Conservation (phyloP, 2,888 invertebrate genomes). For the Eretmocerus hayati region DNA sequence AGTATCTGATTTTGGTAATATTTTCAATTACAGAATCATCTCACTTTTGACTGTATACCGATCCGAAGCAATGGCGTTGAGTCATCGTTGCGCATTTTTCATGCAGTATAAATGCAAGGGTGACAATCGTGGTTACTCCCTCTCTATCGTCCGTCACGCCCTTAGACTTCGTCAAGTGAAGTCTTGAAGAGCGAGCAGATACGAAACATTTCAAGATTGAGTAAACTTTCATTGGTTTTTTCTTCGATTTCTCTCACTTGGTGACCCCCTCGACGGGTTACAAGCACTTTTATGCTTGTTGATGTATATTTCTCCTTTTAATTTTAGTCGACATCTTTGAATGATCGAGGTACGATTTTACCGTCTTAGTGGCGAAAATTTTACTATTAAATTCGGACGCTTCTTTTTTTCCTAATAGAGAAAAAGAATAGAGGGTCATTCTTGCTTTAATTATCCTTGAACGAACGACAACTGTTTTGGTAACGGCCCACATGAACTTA, state of each 20-base stretch:
- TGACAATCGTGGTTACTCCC: slow-evolving; percentile 14
- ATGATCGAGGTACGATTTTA: slow-evolving; percentile 6
- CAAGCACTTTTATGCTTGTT: slow-evolving; percentile 32
- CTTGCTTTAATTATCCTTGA: too few relatives aligned
- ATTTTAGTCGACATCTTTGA: slow-evolving; percentile 12
- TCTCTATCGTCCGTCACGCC: slow-evolving; percentile 19
- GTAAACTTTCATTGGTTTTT: neutral
- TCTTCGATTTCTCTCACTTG: slow-evolving; percentile 10
- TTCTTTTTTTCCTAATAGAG: slow-evolving; percentile 1
- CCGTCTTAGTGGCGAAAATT: slow-evolving; percentile 1
- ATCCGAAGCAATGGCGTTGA: slow-evolving; percentile 5
- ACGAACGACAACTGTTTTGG: too few relatives aligned
- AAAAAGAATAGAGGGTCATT: slow-evolving; percentile 7
- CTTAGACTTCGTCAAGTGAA: slow-evolving; percentile 13
- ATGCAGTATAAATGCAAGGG: slow-evolving; percentile 6
- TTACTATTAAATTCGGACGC: slow-evolving; percentile 5
- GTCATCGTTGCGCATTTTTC: slow-evolving; percentile 7
- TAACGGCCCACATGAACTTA: too few relatives aligned
- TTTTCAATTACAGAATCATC: too few relatives aligned
- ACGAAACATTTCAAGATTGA: slow-evolving; percentile 12
- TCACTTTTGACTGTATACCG: too few relatives aligned
- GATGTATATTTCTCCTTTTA: slow-evolving; percentile 29
- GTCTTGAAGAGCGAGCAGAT: slow-evolving; percentile 1
- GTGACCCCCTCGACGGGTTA: neutral
- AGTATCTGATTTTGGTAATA: too few relatives aligned